Evolutionary conservation across 2,113 vertebrate species (phyloP).

Genomic region (Seriola dumerili): DNA sequence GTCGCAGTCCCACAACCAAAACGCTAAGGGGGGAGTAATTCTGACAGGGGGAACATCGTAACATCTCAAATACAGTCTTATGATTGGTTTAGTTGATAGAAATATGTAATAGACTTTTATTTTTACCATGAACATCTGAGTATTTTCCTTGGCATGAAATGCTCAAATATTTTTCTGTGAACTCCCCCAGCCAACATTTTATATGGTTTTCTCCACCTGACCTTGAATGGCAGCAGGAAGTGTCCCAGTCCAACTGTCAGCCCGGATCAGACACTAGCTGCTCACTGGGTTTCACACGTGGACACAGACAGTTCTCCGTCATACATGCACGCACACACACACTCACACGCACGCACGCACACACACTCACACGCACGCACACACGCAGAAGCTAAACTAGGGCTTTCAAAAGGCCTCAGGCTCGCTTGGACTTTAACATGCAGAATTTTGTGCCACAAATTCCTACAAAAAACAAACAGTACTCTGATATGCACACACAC

Average conservation of each 20-base stretch:
- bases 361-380: conserved; percentile 2
- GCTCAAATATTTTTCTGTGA: not conserved
- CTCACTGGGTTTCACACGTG: conserved; percentile 68
- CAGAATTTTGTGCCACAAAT: conserved; percentile 23
- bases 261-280: conserved; percentile 67
- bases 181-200: conserved; percentile 25
- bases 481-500: not conserved
- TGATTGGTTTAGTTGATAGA: not conserved
- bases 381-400: conserved; percentile 1
- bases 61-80: not conserved
- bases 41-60: not conserved
- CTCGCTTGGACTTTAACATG: conserved; percentile 36
- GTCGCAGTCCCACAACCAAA: not conserved
- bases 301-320: conserved; percentile 51
- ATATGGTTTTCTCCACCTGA: conserved; percentile 65
- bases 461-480: conserved; percentile 11
- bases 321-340: not conserved
- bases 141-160: conserved; percentile 1
- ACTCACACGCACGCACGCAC: conserved; percentile 17
- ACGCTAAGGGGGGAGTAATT: not conserved
- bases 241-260: conserved; percentile 70
- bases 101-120: not conserved
- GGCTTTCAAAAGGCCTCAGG: conserved; percentile 51
- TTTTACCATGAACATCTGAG: not conserved
- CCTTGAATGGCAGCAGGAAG: conserved; percentile 73